phyloP scores from a whole-genome alignment of 1,140 invertebrate genomes.

The Pantala flavescens region DNA sequence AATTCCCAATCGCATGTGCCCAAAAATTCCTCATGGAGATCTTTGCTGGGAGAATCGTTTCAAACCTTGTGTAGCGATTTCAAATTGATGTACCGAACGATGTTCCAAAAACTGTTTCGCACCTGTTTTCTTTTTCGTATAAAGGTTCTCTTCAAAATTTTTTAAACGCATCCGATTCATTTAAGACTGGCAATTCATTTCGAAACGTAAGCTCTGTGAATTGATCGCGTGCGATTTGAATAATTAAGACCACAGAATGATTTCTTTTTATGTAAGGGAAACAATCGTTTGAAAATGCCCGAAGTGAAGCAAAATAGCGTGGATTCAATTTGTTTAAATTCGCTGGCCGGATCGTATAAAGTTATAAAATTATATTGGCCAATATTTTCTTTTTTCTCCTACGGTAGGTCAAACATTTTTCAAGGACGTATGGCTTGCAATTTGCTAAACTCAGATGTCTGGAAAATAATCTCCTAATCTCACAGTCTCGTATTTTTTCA shows the following conservation, averaged over 20 bases:
- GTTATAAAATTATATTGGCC: not conserved
- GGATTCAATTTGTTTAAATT: not conserved
- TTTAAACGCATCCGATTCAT: too few relatives aligned
- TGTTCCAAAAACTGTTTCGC: too few relatives aligned
- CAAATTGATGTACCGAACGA: too few relatives aligned
- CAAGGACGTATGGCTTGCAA: not conserved
- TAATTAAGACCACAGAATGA: too few relatives aligned
- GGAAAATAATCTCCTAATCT: not conserved
- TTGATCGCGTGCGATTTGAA: too few relatives aligned
- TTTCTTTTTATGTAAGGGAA: too few relatives aligned
- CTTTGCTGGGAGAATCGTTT: not conserved
- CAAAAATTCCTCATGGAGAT: not conserved
- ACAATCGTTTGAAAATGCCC: too few relatives aligned
- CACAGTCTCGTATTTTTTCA: not conserved
- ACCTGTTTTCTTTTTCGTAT: too few relatives aligned
- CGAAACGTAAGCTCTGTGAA: too few relatives aligned
- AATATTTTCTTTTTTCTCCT: not conserved
- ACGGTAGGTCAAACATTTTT: not conserved
- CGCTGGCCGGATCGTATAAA: not conserved
- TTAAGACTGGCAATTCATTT: too few relatives aligned
- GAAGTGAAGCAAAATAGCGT: too few relatives aligned
- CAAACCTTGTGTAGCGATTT: not conserved
- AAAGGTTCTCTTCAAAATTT: too few relatives aligned
- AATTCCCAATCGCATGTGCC: not conserved
- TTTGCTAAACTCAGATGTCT: not conserved